These are phyloP conservation scores for Cyclophora albipunctata DNA, from an alignment of 2,888 invertebrate genomes.

Conservation along the genomic window DNA sequence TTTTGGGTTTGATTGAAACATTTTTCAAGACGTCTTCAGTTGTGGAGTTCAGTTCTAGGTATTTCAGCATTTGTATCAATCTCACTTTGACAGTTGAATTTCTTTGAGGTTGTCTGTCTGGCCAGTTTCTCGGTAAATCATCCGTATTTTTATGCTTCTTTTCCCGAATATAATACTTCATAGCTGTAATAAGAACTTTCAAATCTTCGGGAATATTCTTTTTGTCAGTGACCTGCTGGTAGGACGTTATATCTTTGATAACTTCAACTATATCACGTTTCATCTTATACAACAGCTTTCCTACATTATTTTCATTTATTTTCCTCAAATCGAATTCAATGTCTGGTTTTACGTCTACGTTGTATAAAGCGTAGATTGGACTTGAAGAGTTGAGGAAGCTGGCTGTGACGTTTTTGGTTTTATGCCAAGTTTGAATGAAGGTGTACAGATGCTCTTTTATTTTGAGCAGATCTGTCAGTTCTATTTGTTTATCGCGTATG, in stretches of 20 bases:
- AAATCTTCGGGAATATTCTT: slow-evolving; percentile 34
- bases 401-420: slow-evolving; percentile 10
- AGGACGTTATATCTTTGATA: slow-evolving; percentile 31
- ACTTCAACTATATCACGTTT: slow-evolving; percentile 46
- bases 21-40: no score
- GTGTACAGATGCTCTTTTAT: slow-evolving; percentile 35
- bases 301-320: slow-evolving; percentile 16
- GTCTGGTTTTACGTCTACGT: slow-evolving; percentile 29
- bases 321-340: slow-evolving; percentile 22
- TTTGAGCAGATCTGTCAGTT: slow-evolving; percentile 34
- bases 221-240: slow-evolving; percentile 8
- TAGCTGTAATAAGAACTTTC: slow-evolving; percentile 30
- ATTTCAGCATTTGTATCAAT: no score
- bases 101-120: no score
- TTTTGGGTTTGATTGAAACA: slow-evolving; percentile 10
- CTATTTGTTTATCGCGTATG: slow-evolving; percentile 38
- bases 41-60: no score
- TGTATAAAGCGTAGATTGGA: slow-evolving; percentile 26
- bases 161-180: slow-evolving; percentile 32
- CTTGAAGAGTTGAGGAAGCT: slow-evolving; percentile 11
- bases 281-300: slow-evolving; percentile 38
- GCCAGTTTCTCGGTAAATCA: no score
- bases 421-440: slow-evolving; percentile 25
- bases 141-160: no score
- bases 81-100: no score